Evolutionary conservation across 2,888 invertebrate species (phyloP).

Genomic region (Zaprionus bogoriensis): DNA sequence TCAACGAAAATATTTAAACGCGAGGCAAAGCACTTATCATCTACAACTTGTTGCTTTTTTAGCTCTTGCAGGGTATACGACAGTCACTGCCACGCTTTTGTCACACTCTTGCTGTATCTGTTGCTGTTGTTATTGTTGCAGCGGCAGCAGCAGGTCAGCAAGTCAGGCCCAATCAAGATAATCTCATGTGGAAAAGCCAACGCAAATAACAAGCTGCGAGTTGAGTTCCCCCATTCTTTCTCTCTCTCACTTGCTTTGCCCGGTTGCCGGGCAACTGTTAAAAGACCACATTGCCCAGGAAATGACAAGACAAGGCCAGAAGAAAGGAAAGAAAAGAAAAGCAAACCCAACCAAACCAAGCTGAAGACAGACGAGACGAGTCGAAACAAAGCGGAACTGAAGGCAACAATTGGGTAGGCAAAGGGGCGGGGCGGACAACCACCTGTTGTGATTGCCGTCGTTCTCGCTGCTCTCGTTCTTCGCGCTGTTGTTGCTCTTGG

Average conservation of each 20-base stretch:
- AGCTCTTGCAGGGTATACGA: neutral
- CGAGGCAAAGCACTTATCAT: too few species aligned
- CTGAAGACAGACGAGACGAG: neutral
- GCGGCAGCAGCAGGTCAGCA: constrained; percentile 17
- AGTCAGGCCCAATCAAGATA: constrained; percentile 51
- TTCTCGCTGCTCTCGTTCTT: too few species aligned
- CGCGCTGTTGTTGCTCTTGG: constrained; percentile 30
- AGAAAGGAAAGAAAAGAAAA: constrained; percentile 8
- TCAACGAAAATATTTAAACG: too few species aligned
- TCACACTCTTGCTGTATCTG: neutral
- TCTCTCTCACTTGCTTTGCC: neutral
- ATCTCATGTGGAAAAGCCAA: constrained; percentile 37
- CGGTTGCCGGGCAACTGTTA: constrained; percentile 8
- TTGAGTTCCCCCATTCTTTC: neutral
- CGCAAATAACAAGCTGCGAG: constrained; percentile 26
- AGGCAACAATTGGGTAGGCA: neutral
- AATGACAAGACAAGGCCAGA: constrained; percentile 24
- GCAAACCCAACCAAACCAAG: neutral
- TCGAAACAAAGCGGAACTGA: neutral
- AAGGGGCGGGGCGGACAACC: constrained; percentile 10
- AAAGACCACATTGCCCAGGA: constrained; percentile 15
- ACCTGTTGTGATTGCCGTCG: constrained; percentile 45
- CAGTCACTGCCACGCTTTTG: neutral
- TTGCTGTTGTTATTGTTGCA: neutral
- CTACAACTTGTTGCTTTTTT: too few species aligned